Evolutionary conservation across 2,797 vertebrate species (phyloP).

Genomic region (Denticeps clupeoides): DNA sequence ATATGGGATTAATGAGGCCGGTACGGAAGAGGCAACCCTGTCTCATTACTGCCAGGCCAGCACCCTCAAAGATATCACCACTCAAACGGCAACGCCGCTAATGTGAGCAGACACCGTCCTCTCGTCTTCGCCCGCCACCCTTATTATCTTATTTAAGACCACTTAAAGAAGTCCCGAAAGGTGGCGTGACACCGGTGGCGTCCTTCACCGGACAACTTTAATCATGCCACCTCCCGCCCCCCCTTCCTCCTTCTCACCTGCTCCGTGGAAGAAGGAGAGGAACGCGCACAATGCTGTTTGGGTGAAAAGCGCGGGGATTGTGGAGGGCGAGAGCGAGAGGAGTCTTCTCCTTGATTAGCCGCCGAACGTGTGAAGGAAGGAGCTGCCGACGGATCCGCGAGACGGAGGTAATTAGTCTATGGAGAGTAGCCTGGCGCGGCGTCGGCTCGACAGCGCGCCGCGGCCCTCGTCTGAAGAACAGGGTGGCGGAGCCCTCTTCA

Average conservation of each 20-base stretch:
- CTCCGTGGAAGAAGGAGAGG: not conserved
- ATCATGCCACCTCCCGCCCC: constrained; percentile 33
- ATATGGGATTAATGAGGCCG: constrained; percentile 87
- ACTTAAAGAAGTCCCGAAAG: constrained; percentile 71
- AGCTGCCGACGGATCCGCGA: constrained; percentile 34
- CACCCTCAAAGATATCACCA: constrained; percentile 71
- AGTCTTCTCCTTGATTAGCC: constrained; percentile 31
- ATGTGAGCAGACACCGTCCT: constrained; percentile 79
- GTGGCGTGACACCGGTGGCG: constrained; percentile 49
- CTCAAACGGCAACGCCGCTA: constrained; percentile 66
- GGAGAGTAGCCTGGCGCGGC: constrained; percentile 31
- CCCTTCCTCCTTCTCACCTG: constrained; percentile 22
- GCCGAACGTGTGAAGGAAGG: constrained; percentile 49
- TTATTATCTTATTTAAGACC: constrained; percentile 85
- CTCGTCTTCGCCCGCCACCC: constrained; percentile 69
- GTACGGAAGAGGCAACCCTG: constrained; percentile 76
- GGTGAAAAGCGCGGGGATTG: too few relatives aligned
- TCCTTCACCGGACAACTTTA: constrained; percentile 45
- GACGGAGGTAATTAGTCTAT: constrained; percentile 61
- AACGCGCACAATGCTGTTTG: too few relatives aligned
- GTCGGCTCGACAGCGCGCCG: not conserved
- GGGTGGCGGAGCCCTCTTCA: not conserved
- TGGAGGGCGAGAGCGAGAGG: not conserved
- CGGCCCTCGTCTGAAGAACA: constrained; percentile 2
- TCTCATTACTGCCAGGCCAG: constrained; percentile 77